Evolutionary conservation across 2,797 vertebrate genomes (phyloP), one percentile per base, ranked within the genome.

Genomic region (Gymnothorax reevesii): DNA sequence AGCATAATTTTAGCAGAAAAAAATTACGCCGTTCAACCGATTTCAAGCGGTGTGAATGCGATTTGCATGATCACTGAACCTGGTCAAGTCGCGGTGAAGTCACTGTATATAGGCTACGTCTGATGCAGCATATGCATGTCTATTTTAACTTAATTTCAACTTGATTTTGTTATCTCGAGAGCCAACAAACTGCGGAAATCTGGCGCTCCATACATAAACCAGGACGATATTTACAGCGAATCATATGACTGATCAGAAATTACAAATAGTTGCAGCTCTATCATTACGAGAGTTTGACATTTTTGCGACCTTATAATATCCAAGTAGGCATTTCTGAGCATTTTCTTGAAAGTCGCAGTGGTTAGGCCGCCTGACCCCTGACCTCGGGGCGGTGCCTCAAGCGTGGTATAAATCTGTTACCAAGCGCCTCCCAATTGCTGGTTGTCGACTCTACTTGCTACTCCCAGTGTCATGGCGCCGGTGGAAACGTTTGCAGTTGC

Each of bases 321-420:
- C 3, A 77, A 77, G 69, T 73, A 49, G 42, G 69, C 69, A 2
- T 77, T 13, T 83, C n/a, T 83, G 27, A 83, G 15, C 57, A n/a
- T 33, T 33, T 12, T 15, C 57, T 42, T 71, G 59, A 75, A 20
- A 10, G 25, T 57, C 83, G 66, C 55, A 54, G 3, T 71, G 83
- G 42, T 15, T 57, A 79, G 57, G 69, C 77, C 77, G 55, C 25
- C 20, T 75, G 86, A 87, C 82, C 86, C 83, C 71, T 87, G 71
- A 87, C 86, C 86, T 82, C 17, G 55, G 83, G 86, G 86, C 86
- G 86, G 86, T 84, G 86, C 86, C 69, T 60, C 20, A 22, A 54
- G 49, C 42, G 62, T 4, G n/a, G 80, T 20, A 57, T 25, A 83
- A 83, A 79, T 62, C 25, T 83, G 80, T 73, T 27, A 20, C 54